Evolutionary conservation across 1,140 invertebrate species (phyloP).

Genomic region (Drosophila obscura): DNA sequence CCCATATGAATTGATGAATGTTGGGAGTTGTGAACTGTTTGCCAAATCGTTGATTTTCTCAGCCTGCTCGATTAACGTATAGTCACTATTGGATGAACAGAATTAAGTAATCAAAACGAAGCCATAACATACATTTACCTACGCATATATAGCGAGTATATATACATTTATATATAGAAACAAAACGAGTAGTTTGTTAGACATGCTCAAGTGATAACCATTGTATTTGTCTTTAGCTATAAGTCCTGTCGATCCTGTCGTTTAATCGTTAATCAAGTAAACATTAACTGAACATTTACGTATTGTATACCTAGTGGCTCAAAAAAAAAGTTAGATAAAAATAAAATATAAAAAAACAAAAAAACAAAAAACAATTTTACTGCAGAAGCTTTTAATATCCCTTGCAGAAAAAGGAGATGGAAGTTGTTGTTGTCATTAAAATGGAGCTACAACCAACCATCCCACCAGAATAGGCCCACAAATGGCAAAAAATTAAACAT

Average conservation of each 20-base stretch:
- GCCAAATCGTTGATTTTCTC: slow-evolving; percentile 78
- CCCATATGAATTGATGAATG: not conserved
- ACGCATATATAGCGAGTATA: slow-evolving; percentile 42
- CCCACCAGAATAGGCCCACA: too few relatives aligned
- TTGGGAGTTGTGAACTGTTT: slow-evolving; percentile 63
- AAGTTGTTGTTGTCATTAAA: too few relatives aligned
- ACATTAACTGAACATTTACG: slow-evolving; percentile 42
- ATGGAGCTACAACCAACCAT: too few relatives aligned
- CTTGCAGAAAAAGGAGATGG: too few relatives aligned
- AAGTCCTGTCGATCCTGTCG: slow-evolving; percentile 60
- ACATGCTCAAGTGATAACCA: slow-evolving; percentile 81
- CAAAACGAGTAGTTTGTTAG: slow-evolving; percentile 76
- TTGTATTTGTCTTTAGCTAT: slow-evolving; percentile 79
- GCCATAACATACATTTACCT: slow-evolving; percentile 38
- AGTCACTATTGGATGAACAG: slow-evolving; percentile 47
- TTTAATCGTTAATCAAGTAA: slow-evolving; percentile 77
- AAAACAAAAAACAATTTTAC: too few relatives aligned
- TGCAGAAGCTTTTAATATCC: too few relatives aligned
- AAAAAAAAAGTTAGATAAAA: slow-evolving; percentile 34
- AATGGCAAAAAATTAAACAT: too few relatives aligned
- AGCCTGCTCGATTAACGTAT: slow-evolving; percentile 67
- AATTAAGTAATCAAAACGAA: slow-evolving; percentile 46
- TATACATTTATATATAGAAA: slow-evolving; percentile 48
- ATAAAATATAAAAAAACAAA: slow-evolving; percentile 16
- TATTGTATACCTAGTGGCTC: slow-evolving; percentile 41